Percentiles rank a stretch among this genome's conserved stretches.
Evolutionary conservation across 92 coral and sea anemone genomes (phyloP).

Genomic region (Epizoanthus fatuus): DNA sequence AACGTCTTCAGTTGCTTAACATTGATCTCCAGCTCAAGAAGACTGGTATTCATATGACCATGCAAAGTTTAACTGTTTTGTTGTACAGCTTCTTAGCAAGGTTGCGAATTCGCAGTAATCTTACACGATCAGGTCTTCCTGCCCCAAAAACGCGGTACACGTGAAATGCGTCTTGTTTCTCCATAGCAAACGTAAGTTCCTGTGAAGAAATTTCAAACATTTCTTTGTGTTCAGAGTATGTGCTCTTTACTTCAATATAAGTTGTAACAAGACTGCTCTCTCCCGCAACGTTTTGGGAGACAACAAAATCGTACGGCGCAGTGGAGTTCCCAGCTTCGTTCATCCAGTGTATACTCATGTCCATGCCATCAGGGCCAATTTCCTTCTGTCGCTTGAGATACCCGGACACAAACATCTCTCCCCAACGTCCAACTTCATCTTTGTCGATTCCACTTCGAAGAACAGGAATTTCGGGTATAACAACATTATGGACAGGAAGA

Average conservation of each 20-base stretch:
- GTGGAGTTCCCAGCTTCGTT: constrained; percentile 76
- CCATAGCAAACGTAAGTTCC: constrained; percentile 82
- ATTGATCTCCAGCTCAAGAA: too few relatives aligned
- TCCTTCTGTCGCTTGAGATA: constrained; percentile 60
- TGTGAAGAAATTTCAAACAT: constrained; percentile 81
- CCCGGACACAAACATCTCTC: constrained; percentile 80
- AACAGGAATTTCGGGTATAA: constrained; percentile 52
- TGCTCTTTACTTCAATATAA: constrained; percentile 87
- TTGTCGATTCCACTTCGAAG: constrained; percentile 57
- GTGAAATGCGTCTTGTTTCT: constrained; percentile 71
- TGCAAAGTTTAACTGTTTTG: constrained; percentile 81
- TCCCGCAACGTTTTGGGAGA: constrained; percentile 38
- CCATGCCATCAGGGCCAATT: neutral
- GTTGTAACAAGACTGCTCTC: constrained; percentile 10
- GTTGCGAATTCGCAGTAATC: constrained; percentile 73
- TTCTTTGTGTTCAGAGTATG: constrained; percentile 77
- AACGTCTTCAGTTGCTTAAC: too few relatives aligned
- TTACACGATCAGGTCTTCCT: constrained; percentile 56
- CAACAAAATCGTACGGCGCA: constrained; percentile 85
- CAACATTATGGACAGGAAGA: constrained; percentile 46
- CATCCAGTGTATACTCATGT: constrained; percentile 72
- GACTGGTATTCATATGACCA: constrained; percentile 66
- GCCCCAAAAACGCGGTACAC: constrained; percentile 92
- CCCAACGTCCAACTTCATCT: constrained; percentile 91
- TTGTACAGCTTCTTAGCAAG: constrained; percentile 80